A percentile compares a stretch with the other conserved stretches of the same genome.
Evolutionary conservation across 2,113 vertebrate species (phyloP).

Genomic region (Mixornis gularis): DNA sequence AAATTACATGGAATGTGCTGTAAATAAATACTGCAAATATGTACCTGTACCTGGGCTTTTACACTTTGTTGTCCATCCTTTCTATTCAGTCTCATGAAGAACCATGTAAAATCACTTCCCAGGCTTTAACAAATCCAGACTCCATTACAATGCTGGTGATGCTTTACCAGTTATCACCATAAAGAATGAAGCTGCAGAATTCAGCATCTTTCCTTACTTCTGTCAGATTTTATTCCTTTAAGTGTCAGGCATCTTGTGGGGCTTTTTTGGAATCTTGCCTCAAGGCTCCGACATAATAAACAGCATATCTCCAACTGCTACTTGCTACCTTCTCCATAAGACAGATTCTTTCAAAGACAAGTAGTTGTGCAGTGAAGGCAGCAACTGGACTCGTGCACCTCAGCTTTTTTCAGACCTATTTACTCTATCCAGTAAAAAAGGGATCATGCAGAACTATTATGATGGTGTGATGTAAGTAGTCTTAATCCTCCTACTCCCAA

Average conservation of each 20-base stretch:
- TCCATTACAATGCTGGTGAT: neutral
- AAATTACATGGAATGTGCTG: neutral
- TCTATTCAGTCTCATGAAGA: neutral
- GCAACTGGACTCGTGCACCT: accelerated
- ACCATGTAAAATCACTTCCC: neutral
- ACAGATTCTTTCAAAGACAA: neutral
- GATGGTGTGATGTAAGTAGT: neutral
- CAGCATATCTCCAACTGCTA: neutral
- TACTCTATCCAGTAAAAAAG: neutral
- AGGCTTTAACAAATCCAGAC: neutral
- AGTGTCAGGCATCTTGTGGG: neutral
- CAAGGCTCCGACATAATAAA: neutral
- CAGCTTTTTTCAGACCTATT: neutral
- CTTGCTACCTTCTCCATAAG: neutral
- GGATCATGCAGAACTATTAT: neutral
- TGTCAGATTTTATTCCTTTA: neutral
- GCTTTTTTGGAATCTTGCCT: neutral
- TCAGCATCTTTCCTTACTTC: neutral
- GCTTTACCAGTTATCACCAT: neutral
- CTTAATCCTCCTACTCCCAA: neutral
- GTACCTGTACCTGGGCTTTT: neutral
- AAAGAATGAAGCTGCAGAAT: neutral
- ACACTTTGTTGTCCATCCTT: neutral
- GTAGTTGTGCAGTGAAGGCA: neutral
- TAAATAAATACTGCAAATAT: neutral